Conservation (phyloP, 2,888 invertebrate species). For the Eucriotettix oculatus region DNA sequence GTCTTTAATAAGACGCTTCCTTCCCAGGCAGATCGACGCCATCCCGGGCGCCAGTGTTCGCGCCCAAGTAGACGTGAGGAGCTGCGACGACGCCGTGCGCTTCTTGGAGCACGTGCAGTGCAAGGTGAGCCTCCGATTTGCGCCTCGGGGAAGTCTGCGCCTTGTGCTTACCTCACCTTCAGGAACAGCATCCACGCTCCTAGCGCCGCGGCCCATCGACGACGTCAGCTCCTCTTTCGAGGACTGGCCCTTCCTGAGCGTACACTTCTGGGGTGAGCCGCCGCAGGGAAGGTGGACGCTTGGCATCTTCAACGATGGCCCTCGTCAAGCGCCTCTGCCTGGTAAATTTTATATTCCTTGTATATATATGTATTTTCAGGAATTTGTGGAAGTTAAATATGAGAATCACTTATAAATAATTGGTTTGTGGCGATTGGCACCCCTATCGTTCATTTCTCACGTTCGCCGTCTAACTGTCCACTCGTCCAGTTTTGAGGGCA, state of each 20-base stretch:
- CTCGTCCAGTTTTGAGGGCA: too few species aligned
- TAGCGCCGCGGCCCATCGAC: conserved; percentile 35
- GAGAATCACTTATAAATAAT: too few species aligned
- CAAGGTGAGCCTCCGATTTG: conserved; percentile 30
- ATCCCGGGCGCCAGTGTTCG: conserved; percentile 17
- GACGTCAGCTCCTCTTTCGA: conserved; percentile 32
- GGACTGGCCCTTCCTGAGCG: conserved; percentile 43
- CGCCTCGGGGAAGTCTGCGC: conserved; percentile 35
- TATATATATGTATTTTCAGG: too few species aligned
- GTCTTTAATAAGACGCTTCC: not conserved
- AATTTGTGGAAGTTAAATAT: too few species aligned
- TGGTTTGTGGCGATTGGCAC: too few species aligned
- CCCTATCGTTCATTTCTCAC: too few species aligned
- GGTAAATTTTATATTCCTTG: conserved; percentile 16
- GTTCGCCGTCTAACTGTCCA: too few species aligned
- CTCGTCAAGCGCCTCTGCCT: conserved; percentile 18
- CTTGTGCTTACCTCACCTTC: conserved; percentile 30
- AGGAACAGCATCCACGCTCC: conserved; percentile 32
- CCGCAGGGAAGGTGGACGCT: conserved; percentile 23
- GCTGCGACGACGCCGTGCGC: conserved; percentile 27
- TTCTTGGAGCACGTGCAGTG: conserved; percentile 44
- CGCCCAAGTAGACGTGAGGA: conserved; percentile 25
- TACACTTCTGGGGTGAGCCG: conserved; percentile 40
- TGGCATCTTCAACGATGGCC: conserved; percentile 24
- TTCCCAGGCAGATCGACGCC: not conserved